Evolutionary conservation across 2,113 vertebrate species (phyloP).

Genomic region (Hassar affinis): DNA sequence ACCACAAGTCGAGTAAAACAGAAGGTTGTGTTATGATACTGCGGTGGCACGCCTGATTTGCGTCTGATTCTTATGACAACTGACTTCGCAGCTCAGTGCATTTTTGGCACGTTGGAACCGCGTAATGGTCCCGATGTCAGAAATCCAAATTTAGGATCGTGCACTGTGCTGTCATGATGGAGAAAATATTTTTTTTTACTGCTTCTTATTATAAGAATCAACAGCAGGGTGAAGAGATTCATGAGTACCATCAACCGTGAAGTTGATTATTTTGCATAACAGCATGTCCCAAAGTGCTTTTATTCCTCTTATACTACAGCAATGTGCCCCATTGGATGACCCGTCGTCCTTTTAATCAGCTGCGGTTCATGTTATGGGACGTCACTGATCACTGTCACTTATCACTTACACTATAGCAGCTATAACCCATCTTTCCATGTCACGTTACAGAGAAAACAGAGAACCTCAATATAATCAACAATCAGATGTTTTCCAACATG

Average conservation of each 20-base stretch:
- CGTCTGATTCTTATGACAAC: neutral
- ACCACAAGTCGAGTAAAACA: slow-evolving; percentile 12
- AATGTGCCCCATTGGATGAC: no score
- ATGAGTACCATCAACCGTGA: neutral
- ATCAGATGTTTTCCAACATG: no score
- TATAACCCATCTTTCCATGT: no score
- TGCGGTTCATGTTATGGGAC: no score
- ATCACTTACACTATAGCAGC: no score
- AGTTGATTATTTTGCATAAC: neutral
- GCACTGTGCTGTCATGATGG: neutral
- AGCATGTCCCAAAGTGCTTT: neutral
- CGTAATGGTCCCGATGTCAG: neutral
- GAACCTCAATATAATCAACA: no score
- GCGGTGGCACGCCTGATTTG: slow-evolving; percentile 6
- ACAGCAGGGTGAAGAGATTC: neutral
- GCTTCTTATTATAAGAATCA: neutral
- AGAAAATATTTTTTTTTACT: no score
- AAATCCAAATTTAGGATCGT: neutral
- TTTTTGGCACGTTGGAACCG: neutral
- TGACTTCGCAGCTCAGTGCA: neutral
- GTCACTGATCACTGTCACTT: no score
- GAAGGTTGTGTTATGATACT: neutral
- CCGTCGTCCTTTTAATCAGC: no score
- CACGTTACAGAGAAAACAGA: no score
- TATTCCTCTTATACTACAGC: no score